These are phyloP conservation scores for Rhinolophus ferrumequinum DNA, from an alignment of 2,113 vertebrate species.

Conservation along the genomic window DNA sequence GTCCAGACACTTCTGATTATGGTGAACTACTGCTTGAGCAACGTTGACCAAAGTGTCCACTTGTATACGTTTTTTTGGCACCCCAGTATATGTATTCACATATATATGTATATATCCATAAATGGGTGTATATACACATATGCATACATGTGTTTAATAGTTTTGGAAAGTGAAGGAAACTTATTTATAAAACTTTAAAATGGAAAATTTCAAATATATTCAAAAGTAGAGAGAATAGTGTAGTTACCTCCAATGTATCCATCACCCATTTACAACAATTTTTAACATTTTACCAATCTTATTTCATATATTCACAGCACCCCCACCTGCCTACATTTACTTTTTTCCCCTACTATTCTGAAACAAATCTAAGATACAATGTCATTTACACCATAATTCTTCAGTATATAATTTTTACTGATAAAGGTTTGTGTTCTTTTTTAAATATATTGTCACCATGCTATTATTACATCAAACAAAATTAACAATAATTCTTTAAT, in stretches of 20 bases:
- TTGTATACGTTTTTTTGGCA: no score
- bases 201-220: neutral
- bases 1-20: no score
- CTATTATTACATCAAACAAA: neutral
- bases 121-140: neutral
- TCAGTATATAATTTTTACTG: neutral
- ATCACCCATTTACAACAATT: neutral
- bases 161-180: neutral
- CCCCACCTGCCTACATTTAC: neutral
- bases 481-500: neutral
- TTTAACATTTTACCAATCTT: neutral
- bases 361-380: neutral
- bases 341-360: neutral
- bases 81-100: neutral
- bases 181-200: neutral
- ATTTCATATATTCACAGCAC: neutral
- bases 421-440: neutral
- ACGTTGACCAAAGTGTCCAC: no score
- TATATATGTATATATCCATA: neutral
- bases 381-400: neutral
- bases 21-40: no score
- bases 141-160: neutral
- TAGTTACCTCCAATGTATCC: neutral
- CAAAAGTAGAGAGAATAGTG: neutral
- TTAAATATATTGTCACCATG: neutral